Conservation (phyloP, 2,888 invertebrate species). For the Acanthopleura granulata region DNA sequence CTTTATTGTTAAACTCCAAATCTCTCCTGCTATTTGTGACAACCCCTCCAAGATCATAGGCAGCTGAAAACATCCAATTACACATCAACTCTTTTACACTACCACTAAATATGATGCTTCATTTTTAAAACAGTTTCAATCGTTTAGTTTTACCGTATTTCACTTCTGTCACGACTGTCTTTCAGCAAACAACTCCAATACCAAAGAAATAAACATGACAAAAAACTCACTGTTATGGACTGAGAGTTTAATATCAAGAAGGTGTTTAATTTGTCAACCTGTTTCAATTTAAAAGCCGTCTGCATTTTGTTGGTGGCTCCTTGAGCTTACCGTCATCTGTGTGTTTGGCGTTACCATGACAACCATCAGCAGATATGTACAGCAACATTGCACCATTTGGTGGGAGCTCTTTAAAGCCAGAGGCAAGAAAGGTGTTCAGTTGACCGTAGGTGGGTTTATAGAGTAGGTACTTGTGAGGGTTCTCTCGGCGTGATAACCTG, state of each 20-base stretch:
- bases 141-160: too few relatives aligned
- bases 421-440: conserved; percentile 86
- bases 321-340: conserved; percentile 85
- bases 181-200: too few relatives aligned
- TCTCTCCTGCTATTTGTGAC: conserved; percentile 90
- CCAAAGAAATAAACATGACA: too few relatives aligned
- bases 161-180: too few relatives aligned
- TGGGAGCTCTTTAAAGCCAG: conserved; percentile 90
- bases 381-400: conserved; percentile 90
- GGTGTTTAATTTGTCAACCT: too few relatives aligned
- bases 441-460: conserved; percentile 96
- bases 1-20: conserved; percentile 71
- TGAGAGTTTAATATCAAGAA: too few relatives aligned
- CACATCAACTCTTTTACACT: too few relatives aligned
- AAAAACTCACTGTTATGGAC: too few relatives aligned
- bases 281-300: too few relatives aligned
- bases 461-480: conserved; percentile 96
- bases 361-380: conserved; percentile 90
- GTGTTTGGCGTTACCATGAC: conserved; percentile 75
- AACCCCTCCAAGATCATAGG: conserved; percentile 92
- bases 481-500: conserved; percentile 78
- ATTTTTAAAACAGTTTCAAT: too few relatives aligned
- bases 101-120: too few relatives aligned
- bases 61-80: conserved; percentile 69
- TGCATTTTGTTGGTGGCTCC: too few relatives aligned